phyloP scores from a whole-genome alignment of 1,140 invertebrate genomes.

The Octopus sinensis region DNA sequence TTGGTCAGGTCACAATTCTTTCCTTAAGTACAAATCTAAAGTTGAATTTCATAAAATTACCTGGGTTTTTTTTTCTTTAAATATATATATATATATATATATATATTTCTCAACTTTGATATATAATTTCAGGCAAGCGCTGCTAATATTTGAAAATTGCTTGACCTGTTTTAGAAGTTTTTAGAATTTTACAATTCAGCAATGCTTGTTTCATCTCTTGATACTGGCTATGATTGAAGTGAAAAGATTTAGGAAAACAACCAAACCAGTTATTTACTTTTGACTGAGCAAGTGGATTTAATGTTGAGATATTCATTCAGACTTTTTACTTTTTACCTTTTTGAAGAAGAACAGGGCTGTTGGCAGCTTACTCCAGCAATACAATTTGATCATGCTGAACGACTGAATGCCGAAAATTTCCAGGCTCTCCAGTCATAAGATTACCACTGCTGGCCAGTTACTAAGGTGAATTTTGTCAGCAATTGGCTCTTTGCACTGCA shows the following conservation, averaged over 20 bases:
- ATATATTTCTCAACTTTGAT: not conserved
- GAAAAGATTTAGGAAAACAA: not conserved
- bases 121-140: too few species aligned
- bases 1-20: not conserved
- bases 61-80: not conserved
- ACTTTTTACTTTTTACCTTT: not conserved
- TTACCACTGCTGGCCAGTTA: too few species aligned
- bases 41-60: not conserved
- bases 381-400: not conserved
- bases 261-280: not conserved
- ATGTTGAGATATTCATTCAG: constrained; percentile 12
- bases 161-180: too few species aligned
- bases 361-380: not conserved
- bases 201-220: constrained; percentile 8
- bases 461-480: too few species aligned
- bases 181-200: constrained; percentile 3
- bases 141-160: too few species aligned
- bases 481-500: too few species aligned
- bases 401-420: not conserved
- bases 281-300: constrained; percentile 8
- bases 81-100: not conserved
- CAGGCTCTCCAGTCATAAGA: not conserved
- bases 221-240: not conserved
- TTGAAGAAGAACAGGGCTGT: constrained; percentile 1
- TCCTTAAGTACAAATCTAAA: not conserved